These are phyloP conservation scores for Coturnix japonica DNA, from an alignment of 2,113 vertebrate genomes.

Conservation along the genomic window DNA sequence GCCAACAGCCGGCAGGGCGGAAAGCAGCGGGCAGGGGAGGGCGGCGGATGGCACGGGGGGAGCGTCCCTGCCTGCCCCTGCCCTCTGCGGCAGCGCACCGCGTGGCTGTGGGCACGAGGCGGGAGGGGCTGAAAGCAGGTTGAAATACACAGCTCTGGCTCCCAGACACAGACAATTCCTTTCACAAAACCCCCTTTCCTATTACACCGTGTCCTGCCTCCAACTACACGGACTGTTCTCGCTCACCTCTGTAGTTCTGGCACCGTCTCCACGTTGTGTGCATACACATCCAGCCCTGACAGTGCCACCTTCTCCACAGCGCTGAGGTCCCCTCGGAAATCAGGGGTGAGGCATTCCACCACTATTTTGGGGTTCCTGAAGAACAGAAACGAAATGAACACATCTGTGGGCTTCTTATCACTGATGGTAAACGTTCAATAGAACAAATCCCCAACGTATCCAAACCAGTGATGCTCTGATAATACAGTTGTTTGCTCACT, in stretches of 20 bases:
- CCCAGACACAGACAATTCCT: background rate
- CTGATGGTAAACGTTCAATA: background rate
- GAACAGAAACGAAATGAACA: background rate
- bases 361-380: slow-evolving; percentile 87
- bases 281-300: slow-evolving; percentile 95
- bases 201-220: accelerated
- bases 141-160: background rate
- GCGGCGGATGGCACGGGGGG: no score
- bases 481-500: no score
- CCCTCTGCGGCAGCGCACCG: no score
- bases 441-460: background rate
- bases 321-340: slow-evolving; percentile 91
- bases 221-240: accelerated
- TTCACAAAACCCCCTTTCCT: accelerated
- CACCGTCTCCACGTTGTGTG: slow-evolving; percentile 97
- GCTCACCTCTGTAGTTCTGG: slow-evolving; percentile 89
- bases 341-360: slow-evolving; percentile 96
- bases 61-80: no score
- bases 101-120: no score
- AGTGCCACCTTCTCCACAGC: slow-evolving; percentile 87
- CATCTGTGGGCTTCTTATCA: background rate
- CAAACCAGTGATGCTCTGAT: background rate
- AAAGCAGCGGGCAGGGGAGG: no score
- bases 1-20: no score
- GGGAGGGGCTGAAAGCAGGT: background rate